Base-by-base conservation (phyloP, 2,113 vertebrate species). In the Caranx melampygus region DNA sequence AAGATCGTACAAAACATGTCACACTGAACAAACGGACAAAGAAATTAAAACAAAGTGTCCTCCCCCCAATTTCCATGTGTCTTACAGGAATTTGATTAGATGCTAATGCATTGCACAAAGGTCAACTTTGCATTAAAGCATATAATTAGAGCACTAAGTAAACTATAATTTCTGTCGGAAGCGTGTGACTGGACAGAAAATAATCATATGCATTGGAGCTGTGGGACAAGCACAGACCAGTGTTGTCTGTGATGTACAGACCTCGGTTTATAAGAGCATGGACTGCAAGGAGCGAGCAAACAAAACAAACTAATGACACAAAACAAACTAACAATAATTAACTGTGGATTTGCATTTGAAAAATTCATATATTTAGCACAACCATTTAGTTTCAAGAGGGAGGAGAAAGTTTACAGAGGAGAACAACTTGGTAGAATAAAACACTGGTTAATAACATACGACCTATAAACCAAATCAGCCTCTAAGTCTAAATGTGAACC, bases 71-170 rank as follows among this genome's bases (percentile, higher is more conserved):
- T n/a, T 11, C 21, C 10, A n/a, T 54, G 51, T 54, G n/a, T 54
- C 21, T 54, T 55, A 21, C 20, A 55, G 52, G n/a, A 20, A 55
- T 55, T 26, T 18, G 26, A 12, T 55, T 1, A 55, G 9, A 55
- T 18, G 20, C 7, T 10, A 52, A n/a, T 21, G 52, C 21, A n/a
- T 21, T 54, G 20, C 12, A 10, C 3, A 54, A n/a, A n/a, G n/a
- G n/a, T 9, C 52, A 55, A 21, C 52, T 55, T 78, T 74, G 21
- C 49, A 63, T 78, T 44, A 35, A 83, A 58, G 33, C 26, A 7
- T 3, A 15, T 15, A 14, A 45, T 68, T 47, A 73, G 20, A 64
- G 2, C 0, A 10, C 2, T 14, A 42, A 44, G 42, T 49, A 13
- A 37, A 12, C 11, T 26, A 4, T 54, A 8, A 31, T 60, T 75